Conservation (phyloP, 2,113 vertebrate species). For the Pelodiscus sinensis region DNA sequence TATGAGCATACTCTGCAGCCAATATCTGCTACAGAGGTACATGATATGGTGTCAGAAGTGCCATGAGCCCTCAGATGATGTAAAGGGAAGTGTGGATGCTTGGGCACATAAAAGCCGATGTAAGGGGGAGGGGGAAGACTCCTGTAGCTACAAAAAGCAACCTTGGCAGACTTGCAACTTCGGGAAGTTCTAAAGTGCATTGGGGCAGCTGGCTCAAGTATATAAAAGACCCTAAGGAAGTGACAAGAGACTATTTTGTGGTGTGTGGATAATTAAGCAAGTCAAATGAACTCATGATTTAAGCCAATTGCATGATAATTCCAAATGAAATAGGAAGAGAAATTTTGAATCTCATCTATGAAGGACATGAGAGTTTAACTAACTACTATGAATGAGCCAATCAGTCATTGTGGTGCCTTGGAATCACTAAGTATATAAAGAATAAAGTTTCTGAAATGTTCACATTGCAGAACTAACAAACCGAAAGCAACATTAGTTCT, state of each 20-base stretch:
- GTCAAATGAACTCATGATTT: not conserved
- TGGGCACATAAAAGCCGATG: not conserved
- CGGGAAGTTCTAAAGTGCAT: not conserved
- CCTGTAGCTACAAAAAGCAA: not conserved
- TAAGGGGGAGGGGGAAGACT: not conserved
- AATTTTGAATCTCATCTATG: not conserved
- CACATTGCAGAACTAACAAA: not conserved
- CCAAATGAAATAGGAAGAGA: not conserved
- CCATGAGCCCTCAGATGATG: not conserved
- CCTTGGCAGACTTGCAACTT: not conserved
- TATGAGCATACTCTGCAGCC: not conserved
- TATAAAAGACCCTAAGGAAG: not conserved
- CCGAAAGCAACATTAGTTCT: not conserved
- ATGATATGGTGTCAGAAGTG: not conserved
- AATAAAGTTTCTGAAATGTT: not conserved
- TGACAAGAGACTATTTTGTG: not conserved
- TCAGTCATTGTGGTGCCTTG: not conserved
- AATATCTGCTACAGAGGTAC: not conserved
- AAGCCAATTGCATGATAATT: not conserved
- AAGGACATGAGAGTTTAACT: not conserved
- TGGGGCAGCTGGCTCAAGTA: not conserved
- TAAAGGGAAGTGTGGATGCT: not conserved
- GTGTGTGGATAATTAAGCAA: not conserved
- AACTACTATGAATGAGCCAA: not conserved
- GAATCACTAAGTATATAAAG: not conserved